These are phyloP conservation scores for Mesoligia furuncula DNA, from an alignment of 2,888 invertebrate species.

Conservation along the genomic window DNA sequence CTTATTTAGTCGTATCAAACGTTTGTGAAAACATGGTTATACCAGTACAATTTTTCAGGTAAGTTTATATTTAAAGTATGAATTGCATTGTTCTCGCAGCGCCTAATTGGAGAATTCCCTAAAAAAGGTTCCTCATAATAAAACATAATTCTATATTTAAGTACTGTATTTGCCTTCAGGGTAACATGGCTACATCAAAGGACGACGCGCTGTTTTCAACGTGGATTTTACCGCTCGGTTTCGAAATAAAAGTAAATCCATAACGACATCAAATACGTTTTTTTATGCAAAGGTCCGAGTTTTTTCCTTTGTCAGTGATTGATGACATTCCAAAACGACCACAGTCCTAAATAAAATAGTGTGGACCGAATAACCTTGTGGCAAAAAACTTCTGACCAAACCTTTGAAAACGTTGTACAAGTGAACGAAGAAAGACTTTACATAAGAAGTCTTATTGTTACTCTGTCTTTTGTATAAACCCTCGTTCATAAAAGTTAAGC, in stretches of 20 bases:
- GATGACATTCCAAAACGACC: slow-evolving; percentile 76
- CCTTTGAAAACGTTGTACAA: slow-evolving; percentile 65
- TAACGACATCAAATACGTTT: slow-evolving; percentile 77
- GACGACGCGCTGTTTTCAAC: slow-evolving; percentile 36
- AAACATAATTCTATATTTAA: slow-evolving; percentile 18
- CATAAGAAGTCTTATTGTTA: slow-evolving; percentile 71
- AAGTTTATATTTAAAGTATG: slow-evolving; percentile 16
- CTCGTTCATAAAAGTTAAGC: slow-evolving; percentile 69
- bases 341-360: slow-evolving; percentile 72
- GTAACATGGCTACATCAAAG: slow-evolving; percentile 45
- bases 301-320: slow-evolving; percentile 79
- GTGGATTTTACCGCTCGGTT: slow-evolving; percentile 31
- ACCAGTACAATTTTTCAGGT: neutral
- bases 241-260: slow-evolving; percentile 74
- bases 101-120: slow-evolving; percentile 29
- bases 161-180: slow-evolving; percentile 37
- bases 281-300: slow-evolving; percentile 76
- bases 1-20: slow-evolving; percentile 7
- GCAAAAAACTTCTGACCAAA: slow-evolving; percentile 64
- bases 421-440: slow-evolving; percentile 63
- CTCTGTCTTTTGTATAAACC: slow-evolving; percentile 64
- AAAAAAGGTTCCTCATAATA: slow-evolving; percentile 19
- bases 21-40: slow-evolving; percentile 8
- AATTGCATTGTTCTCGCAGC: neutral
- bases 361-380: slow-evolving; percentile 59